Percentiles rank a stretch among this genome's conserved stretches.
These are phyloP conservation scores for Meganola albula DNA, from an alignment of 2,888 invertebrate species.

Conservation along the genomic window DNA sequence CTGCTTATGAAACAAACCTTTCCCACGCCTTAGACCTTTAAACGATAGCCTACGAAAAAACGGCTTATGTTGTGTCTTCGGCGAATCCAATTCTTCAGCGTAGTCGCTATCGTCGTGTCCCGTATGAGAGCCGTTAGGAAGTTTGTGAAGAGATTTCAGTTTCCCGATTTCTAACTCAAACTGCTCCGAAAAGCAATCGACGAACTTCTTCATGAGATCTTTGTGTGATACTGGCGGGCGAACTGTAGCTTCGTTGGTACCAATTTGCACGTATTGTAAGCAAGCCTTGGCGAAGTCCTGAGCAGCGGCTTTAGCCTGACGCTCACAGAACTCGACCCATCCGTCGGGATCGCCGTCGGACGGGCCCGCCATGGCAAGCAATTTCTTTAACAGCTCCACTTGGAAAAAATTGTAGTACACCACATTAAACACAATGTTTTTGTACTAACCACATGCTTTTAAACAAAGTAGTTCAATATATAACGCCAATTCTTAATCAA, in stretches of 20 bases:
- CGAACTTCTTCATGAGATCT: constrained; percentile 88
- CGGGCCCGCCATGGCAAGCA: constrained; percentile 75
- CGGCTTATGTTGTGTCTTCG: constrained; percentile 88
- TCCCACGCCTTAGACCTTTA: constrained; percentile 88
- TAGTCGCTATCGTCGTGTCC: constrained; percentile 80
- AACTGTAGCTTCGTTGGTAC: constrained; percentile 79
- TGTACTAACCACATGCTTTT: constrained; percentile 26
- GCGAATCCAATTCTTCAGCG: constrained; percentile 87
- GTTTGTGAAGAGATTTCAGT: constrained; percentile 61
- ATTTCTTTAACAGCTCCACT: constrained; percentile 74
- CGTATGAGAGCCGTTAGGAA: constrained; percentile 67
- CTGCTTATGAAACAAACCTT: constrained; percentile 92
- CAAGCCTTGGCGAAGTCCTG: constrained; percentile 93
- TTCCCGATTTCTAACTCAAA: constrained; percentile 87
- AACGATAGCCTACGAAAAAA: constrained; percentile 93
- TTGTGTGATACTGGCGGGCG: constrained; percentile 83
- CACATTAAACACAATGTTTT: constrained; percentile 40
- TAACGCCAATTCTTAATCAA: constrained; percentile 59
- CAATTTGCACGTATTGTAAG: constrained; percentile 85
- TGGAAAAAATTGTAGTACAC: constrained; percentile 44
- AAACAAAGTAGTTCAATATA: constrained; percentile 31
- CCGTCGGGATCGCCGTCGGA: constrained; percentile 80
- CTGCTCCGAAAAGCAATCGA: constrained; percentile 90
- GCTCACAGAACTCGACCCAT: constrained; percentile 92
- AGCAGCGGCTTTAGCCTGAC: constrained; percentile 90